Conservation (phyloP, 2,113 vertebrate species). For the Ciconia boyciana region DNA sequence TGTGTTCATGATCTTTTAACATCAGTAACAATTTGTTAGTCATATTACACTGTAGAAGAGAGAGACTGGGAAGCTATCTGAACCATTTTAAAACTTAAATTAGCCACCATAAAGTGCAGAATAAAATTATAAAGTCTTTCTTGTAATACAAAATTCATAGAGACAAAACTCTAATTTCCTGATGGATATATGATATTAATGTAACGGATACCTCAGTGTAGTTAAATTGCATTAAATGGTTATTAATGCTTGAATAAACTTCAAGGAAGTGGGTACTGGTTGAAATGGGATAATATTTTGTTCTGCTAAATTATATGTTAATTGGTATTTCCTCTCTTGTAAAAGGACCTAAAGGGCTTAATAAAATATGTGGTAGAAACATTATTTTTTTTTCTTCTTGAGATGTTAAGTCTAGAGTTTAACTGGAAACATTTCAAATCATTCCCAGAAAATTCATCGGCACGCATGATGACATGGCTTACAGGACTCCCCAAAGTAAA, state of each 20-base stretch:
- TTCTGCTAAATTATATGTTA: conserved; percentile 85
- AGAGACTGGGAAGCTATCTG: conserved; percentile 66
- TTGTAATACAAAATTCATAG: conserved; percentile 83
- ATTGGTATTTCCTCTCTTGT: conserved; percentile 85
- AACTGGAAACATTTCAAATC: conserved; percentile 72
- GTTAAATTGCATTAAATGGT: conserved; percentile 88
- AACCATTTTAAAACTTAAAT: conserved; percentile 73
- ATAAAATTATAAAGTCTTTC: conserved; percentile 77
- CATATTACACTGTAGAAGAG: conserved; percentile 58
- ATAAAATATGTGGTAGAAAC: conserved; percentile 80
- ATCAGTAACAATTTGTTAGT: conserved; percentile 74
- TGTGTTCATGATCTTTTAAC: conserved; percentile 70
- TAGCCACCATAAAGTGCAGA: conserved; percentile 75
- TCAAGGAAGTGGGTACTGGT: conserved; percentile 83
- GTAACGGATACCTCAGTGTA: conserved; percentile 84
- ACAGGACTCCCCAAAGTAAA: conserved; percentile 64
- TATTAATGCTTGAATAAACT: conserved; percentile 88
- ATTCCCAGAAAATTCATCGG: conserved; percentile 77
- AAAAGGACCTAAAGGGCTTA: conserved; percentile 84
- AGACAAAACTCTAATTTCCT: conserved; percentile 86
- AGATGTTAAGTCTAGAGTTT: conserved; percentile 73
- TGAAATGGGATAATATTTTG: conserved; percentile 86
- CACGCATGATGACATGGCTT: conserved; percentile 43
- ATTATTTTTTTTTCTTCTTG: conserved; percentile 63
- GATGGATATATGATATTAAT: conserved; percentile 85